phyloP scores from a whole-genome alignment of 2,113 vertebrate species.

The Antigone vipio region DNA sequence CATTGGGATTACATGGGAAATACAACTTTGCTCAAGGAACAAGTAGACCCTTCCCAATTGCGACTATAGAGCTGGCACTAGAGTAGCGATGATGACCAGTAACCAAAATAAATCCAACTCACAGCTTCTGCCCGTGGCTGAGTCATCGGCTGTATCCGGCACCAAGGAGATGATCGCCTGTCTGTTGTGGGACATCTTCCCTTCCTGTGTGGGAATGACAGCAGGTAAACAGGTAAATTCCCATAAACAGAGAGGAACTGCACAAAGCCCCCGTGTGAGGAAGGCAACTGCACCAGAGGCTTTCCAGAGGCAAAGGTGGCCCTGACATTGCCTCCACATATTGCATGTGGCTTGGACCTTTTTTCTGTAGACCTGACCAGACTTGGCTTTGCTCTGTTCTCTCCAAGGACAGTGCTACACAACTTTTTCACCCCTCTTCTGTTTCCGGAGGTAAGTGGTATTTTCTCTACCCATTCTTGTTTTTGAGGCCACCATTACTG shows the following conservation, averaged over 20 bases:
- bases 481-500: not conserved
- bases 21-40: accelerated
- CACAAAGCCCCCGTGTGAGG: accelerated
- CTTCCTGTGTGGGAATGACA: not conserved
- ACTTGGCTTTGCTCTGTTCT: not conserved
- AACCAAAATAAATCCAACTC: conserved; percentile 44
- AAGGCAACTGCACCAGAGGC: not conserved
- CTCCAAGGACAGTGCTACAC: not conserved
- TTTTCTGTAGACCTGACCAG: not conserved
- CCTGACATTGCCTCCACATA: not conserved
- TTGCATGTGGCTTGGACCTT: not conserved
- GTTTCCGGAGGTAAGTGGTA: not conserved
- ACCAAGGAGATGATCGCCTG: not conserved
- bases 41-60: not conserved
- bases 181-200: not conserved
- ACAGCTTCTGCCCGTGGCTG: conserved; percentile 20
- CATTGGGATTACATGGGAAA: not conserved
- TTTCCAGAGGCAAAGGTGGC: not conserved
- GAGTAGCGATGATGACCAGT: not conserved
- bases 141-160: not conserved
- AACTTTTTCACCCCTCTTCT: not conserved
- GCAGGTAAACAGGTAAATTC: not conserved
- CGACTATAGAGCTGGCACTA: not conserved
- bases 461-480: not conserved
- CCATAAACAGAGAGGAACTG: not conserved